Evolutionary conservation across 1,140 invertebrate genomes (phyloP).

Genomic region (Stenopsyche tienmushanensis): DNA sequence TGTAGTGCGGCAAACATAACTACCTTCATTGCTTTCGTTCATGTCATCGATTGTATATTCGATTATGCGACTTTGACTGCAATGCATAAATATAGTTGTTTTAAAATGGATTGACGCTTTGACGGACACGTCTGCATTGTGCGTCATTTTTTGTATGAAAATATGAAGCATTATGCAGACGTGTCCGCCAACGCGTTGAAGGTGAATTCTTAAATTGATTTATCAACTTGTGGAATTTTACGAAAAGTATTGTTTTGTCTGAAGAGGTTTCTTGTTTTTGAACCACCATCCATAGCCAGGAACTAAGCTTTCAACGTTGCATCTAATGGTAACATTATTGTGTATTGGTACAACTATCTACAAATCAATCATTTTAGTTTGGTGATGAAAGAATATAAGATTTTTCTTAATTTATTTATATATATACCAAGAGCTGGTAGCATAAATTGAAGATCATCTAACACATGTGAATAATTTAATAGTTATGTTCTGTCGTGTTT

Average conservation of each 20-base stretch:
- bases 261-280: constrained; percentile 39
- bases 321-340: constrained; percentile 27
- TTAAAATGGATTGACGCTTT: too few species aligned
- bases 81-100: constrained; percentile 1
- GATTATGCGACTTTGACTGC: constrained; percentile 48
- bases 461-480: too few species aligned
- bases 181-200: too few species aligned
- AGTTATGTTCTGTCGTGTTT: too few species aligned
- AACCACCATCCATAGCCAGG: constrained; percentile 48
- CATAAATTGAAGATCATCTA: too few species aligned
- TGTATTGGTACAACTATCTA: constrained; percentile 28
- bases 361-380: constrained; percentile 42
- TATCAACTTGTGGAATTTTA: constrained; percentile 41
- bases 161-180: background rate
- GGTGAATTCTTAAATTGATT: background rate
- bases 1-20: constrained; percentile 46
- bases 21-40: constrained; percentile 44
- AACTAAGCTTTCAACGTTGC: constrained; percentile 49
- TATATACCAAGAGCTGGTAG: too few species aligned
- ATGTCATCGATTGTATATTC: constrained; percentile 49
- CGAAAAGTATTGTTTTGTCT: constrained; percentile 44
- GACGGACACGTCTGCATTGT: too few species aligned
- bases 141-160: too few species aligned
- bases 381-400: constrained; percentile 15
- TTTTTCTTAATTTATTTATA: background rate